A percentile compares a stretch with the other conserved stretches of the same genome.
Evolutionary conservation across 1,140 invertebrate species (phyloP).

Genomic region (Triops cancriformis): DNA sequence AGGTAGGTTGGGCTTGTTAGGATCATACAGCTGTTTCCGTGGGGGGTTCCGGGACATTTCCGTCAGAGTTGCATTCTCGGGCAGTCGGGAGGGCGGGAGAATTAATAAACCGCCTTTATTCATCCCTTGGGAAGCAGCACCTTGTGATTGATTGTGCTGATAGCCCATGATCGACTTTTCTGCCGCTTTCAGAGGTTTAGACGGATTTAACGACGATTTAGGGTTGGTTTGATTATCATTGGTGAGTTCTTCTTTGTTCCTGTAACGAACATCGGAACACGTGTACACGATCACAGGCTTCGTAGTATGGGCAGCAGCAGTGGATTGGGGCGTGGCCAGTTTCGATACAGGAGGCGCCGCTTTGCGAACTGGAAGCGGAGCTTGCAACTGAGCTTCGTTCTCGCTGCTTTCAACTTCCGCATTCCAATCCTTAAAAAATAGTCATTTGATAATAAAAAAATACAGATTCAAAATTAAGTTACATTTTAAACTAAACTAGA

Average conservation of each 20-base stretch:
- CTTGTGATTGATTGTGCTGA: not conserved
- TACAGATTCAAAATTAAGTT: too few species aligned
- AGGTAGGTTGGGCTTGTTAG: not conserved
- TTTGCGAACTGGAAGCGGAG: not conserved
- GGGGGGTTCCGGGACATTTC: not conserved
- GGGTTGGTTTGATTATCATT: not conserved
- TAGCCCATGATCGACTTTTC: not conserved
- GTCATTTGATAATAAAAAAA: too few species aligned
- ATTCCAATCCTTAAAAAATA: not conserved
- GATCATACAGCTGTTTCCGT: not conserved
- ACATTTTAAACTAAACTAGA: too few species aligned
- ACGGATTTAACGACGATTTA: not conserved
- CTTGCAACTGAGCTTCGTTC: not conserved
- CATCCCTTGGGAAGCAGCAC: not conserved
- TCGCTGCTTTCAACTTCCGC: not conserved
- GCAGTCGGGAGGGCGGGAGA: not conserved
- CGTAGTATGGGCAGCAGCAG: not conserved
- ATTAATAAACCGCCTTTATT: not conserved
- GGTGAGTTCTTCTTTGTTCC: not conserved
- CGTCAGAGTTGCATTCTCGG: not conserved
- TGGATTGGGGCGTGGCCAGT: not conserved
- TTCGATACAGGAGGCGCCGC: not conserved
- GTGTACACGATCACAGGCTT: constrained; percentile 14
- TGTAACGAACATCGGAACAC: constrained; percentile 22
- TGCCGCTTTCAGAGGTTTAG: not conserved